Evolutionary conservation across 2,797 vertebrate species (phyloP), one percentile per base, ranked within the genome.

Genomic region (Chaetodon trifasciatus): DNA sequence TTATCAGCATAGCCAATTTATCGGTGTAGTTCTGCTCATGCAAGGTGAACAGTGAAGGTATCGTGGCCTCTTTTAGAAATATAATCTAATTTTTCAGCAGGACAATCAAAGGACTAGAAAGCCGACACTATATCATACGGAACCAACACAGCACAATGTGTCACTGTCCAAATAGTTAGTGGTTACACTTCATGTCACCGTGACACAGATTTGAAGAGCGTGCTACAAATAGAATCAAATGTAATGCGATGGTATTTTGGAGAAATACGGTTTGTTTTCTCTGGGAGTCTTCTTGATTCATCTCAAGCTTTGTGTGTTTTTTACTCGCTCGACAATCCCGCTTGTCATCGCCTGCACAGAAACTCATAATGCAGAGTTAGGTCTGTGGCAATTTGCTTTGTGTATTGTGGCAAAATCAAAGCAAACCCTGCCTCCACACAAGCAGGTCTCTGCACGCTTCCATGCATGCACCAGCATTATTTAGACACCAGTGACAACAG

Each of bases 341-440:
- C 75, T 79, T 16, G 10, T 83, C 74, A 50, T 74, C 66, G 42
- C 55, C 47, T 50, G 67, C 58, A 8, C 70, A 74, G 24, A 66
- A 65, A 83, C 76, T 79, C 79, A 81, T 67, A 83, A 79, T 66
- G 73, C 61, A 0, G 53, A 23, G 62, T 82, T 85, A 62, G 47
- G 56, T 79, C 77, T 72, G 79, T 70, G 80, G 82, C 70, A 80
- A 76, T 83, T 83, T 79, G 68, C 83, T 82, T 85, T 86, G 80
- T 85, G 76, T 67, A 78, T 79, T 86, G 84, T 85, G 84, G 73
- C 55, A 81, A 63, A 90, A 84, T 89, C 78, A 81, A 85, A 89
- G 61, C 68, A 67, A 85, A 82, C 44, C 46, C 79, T 67, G 86
- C 86, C 86, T 63, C 85, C 87, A 83, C 79, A 76, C 63, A 19